phyloP scores from a whole-genome alignment of 2,113 vertebrate species.

The Centropus bengalensis region DNA sequence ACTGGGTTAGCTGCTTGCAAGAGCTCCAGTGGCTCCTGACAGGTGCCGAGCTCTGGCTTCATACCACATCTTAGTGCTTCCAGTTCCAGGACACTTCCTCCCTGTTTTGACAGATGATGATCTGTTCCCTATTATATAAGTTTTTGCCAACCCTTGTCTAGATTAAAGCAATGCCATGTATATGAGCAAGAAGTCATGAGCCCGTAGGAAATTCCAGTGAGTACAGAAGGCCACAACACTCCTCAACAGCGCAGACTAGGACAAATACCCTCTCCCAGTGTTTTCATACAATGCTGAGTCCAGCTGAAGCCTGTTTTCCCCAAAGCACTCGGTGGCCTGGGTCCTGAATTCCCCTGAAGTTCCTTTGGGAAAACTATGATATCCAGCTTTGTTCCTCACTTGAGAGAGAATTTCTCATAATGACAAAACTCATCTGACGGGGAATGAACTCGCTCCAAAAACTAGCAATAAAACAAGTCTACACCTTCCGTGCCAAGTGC shows the following conservation, averaged over 20 bases:
- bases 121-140: background rate
- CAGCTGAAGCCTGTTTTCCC: background rate
- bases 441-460: background rate
- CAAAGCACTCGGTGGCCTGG: background rate
- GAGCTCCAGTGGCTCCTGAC: background rate
- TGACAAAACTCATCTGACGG: background rate
- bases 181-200: background rate
- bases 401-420: background rate
- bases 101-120: background rate
- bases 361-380: background rate
- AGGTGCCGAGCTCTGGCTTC: background rate
- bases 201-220: background rate
- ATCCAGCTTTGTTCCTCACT: background rate
- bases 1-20: background rate
- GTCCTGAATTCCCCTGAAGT: background rate
- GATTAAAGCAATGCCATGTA: background rate
- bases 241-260: background rate
- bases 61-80: background rate
- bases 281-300: background rate
- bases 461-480: background rate
- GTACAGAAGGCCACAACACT: background rate
- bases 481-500: background rate
- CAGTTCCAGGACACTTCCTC: background rate
- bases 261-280: background rate
- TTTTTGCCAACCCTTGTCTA: conserved; percentile 8